Evolutionary conservation across 2,888 invertebrate species (phyloP).

Genomic region (Odontocolon sp.): DNA sequence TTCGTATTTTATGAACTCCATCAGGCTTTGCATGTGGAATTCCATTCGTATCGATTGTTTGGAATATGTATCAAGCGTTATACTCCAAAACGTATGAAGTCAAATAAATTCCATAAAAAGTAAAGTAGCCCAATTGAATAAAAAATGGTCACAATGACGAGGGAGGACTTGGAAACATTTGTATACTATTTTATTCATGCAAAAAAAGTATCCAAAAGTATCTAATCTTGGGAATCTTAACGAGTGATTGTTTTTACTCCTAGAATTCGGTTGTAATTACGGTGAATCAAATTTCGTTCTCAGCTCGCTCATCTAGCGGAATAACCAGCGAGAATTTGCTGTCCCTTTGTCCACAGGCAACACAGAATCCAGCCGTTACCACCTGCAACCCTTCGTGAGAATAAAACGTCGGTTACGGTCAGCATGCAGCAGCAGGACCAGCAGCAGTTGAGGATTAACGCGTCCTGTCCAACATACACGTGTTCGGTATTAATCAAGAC

Average conservation of each 20-base stretch:
- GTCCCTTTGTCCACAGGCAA: not conserved
- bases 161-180: too few relatives aligned
- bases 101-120: too few relatives aligned
- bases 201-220: not conserved
- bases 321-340: not conserved
- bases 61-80: too few relatives aligned
- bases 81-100: too few relatives aligned
- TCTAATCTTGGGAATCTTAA: not conserved
- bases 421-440: not conserved
- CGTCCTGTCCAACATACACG: slow-evolving; percentile 25
- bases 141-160: too few relatives aligned
- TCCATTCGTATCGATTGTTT: too few relatives aligned
- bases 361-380: not conserved
- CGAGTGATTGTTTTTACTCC: not conserved
- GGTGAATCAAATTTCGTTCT: slow-evolving; percentile 1
- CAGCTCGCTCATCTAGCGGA: not conserved
- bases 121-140: too few relatives aligned
- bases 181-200: not conserved
- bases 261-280: not conserved
- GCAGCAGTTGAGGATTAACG: slow-evolving; percentile 40
- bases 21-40: too few relatives aligned
- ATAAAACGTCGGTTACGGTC: slow-evolving; percentile 2
- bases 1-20: too few relatives aligned
- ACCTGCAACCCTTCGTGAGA: slow-evolving; percentile 3
- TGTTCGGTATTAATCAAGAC: slow-evolving; percentile 40